Base-by-base conservation (phyloP, 2,797 vertebrate species). In the Enteromius radiatus region DNA sequence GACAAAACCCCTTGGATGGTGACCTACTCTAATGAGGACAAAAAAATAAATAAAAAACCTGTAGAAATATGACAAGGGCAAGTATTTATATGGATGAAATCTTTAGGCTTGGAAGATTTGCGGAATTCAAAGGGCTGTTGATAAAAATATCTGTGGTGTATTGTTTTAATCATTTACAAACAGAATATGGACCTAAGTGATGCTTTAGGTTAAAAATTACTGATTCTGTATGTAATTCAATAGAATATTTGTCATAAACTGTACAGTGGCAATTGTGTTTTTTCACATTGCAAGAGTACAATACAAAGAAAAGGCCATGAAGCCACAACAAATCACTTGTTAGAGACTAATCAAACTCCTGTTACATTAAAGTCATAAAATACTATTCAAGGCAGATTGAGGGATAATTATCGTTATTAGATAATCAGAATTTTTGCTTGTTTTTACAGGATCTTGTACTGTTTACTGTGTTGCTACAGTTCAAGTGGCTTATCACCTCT, bases 261-360 rank as follows among this genome's bases (percentile, higher is more conserved):
- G 41, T 31, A 63, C 23, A 31, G 61, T 0, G 1, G 14, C 54
- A 3, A 21, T 63, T 47, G 26, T 1, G 9, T 77, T 77, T 64
- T 64, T 43, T 61, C 28, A 21, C 59, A 77, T 36, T 33, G 5
- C 28, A n/a, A 77, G 11, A 36, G 11, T 6, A 64, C 5, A 31
- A 64, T 65, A 77, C 26, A 77, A 77, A 64, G 59, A 65, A 65
- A 61, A 61, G n/a, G 54, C 10, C 33, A 38, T 17, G 33, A 36
- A 38, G 23, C 69, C 31, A 54, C 71, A 54, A 74, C 31, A 74
- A 74, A 74, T 11, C 31, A 54, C 47, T 52, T 71, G 43, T 28
- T 49, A 31, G 61, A 71, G 43, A 71, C 45, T 71, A 71, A 49
- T 71, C 43, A 1, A 49, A 49, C 26, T 10, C n/a, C 10, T 33